Evolutionary conservation across 2,113 vertebrate genomes (phyloP).

Genomic region (Cairina moschata): DNA sequence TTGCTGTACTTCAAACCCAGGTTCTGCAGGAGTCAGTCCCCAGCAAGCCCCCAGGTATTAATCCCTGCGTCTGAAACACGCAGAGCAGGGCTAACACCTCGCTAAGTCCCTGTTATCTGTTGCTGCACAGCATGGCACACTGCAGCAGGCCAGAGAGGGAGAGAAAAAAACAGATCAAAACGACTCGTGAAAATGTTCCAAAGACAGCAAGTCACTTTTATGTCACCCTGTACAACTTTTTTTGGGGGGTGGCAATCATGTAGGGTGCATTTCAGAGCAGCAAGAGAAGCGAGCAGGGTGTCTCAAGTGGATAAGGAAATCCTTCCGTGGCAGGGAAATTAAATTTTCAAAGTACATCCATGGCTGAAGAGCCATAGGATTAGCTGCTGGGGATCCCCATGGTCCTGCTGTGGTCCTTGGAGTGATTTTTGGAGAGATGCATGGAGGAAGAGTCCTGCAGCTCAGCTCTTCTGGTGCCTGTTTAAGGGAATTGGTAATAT

Average conservation of each 20-base stretch:
- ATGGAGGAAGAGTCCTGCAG: background rate
- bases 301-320: background rate
- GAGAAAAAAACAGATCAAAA: background rate
- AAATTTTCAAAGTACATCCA: background rate
- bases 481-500: slow-evolving; percentile 49
- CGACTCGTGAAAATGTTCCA: background rate
- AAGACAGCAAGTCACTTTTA: background rate
- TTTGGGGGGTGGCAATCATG: background rate
- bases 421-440: background rate
- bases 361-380: background rate
- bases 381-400: background rate
- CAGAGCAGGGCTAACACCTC: background rate
- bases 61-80: background rate
- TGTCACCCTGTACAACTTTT: background rate
- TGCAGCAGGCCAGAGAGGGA: background rate
- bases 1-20: background rate
- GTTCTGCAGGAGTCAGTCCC: background rate
- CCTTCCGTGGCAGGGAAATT: background rate
- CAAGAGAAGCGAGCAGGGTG: background rate
- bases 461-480: background rate
- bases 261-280: background rate
- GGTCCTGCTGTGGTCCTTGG: rapidly evolving
- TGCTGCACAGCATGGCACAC: background rate
- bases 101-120: background rate
- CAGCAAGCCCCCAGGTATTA: background rate